Evolutionary conservation across 1,140 invertebrate species (phyloP).

Genomic region (Drosophila santomea): DNA sequence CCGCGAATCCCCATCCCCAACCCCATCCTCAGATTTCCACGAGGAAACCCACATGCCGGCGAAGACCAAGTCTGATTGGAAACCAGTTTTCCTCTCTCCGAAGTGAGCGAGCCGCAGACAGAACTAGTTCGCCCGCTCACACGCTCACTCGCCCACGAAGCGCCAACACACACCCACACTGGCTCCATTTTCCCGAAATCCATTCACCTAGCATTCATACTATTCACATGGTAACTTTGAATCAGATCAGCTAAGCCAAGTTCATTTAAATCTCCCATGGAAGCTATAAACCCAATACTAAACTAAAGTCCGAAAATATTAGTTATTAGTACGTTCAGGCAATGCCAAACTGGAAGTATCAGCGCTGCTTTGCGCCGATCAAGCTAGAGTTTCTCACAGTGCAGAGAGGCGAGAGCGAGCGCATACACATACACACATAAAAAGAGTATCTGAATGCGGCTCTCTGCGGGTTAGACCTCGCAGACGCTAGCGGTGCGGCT

Average conservation of each 20-base stretch:
- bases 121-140: slow-evolving; percentile 38
- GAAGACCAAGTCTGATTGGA: slow-evolving; percentile 69
- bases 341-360: neutral
- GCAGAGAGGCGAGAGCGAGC: neutral
- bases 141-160: slow-evolving; percentile 50
- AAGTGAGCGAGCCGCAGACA: slow-evolving; percentile 19
- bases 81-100: slow-evolving; percentile 60
- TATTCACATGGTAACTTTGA: too few relatives aligned
- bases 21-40: slow-evolving; percentile 40
- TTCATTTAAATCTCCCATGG: too few relatives aligned
- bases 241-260: too few relatives aligned
- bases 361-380: too few relatives aligned
- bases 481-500: slow-evolving; percentile 29
- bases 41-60: slow-evolving; percentile 68
- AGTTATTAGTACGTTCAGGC: neutral
- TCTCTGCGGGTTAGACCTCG: slow-evolving; percentile 53
- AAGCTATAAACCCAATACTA: too few relatives aligned
- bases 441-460: slow-evolving; percentile 10
- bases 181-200: neutral
- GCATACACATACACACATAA: slow-evolving; percentile 7
- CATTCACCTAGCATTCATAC: neutral
- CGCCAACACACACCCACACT: slow-evolving; percentile 33
- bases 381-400: slow-evolving; percentile 2
- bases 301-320: too few relatives aligned
- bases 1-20: slow-evolving; percentile 50